Evolutionary conservation across 1,140 invertebrate genomes (phyloP), one percentile per base, ranked within the genome.

Genomic region (Neomicropteryx cornuta): DNA sequence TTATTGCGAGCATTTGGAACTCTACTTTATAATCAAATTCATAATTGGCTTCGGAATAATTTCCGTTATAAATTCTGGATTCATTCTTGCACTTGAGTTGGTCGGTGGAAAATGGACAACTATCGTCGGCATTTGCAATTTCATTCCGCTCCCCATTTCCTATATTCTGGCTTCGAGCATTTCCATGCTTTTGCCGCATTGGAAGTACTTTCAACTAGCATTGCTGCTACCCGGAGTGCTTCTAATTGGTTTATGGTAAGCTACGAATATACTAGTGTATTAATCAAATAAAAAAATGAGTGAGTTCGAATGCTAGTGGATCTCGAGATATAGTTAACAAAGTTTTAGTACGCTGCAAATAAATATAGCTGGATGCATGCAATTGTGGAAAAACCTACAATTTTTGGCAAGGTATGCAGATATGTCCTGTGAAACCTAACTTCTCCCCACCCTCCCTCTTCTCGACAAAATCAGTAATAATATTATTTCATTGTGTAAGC

Each of bases 71-170:
- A 76, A 77, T 47, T 71, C 73, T 23, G 75, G 72, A 10, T 74
- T 77, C 24, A 75, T 79, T 13, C 47, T 78, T 49, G 70, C 71
- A 22, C 71, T 77, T 41, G 75, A 77, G 52, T 53, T 75, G 22
- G 74, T 77, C 22, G 73, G 74, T 36, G 74, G 74, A 20, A 71
- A 73, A 46, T 77, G 75, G 75, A 53, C 75, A n/a, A 75, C 73
- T 2, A 68, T 77, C 32, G 65, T 71, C 23, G 74, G 75, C 36
- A 72, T 76, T 39, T 75, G 71, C 27, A 77, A 76, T 53, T 57
- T 75, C 39, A 74, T 78, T 45, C 75, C 75, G 32, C 65, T 75
- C 36, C 71, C 73, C 19, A 51, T 77, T 8, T 77, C 76, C n/a
- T 77, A 83, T 42, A 76, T 80, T 48, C 57, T 67, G 2, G 73